Evolutionary conservation across 2,888 invertebrate genomes (phyloP).

Genomic region (Tetrapedia diversipes): DNA sequence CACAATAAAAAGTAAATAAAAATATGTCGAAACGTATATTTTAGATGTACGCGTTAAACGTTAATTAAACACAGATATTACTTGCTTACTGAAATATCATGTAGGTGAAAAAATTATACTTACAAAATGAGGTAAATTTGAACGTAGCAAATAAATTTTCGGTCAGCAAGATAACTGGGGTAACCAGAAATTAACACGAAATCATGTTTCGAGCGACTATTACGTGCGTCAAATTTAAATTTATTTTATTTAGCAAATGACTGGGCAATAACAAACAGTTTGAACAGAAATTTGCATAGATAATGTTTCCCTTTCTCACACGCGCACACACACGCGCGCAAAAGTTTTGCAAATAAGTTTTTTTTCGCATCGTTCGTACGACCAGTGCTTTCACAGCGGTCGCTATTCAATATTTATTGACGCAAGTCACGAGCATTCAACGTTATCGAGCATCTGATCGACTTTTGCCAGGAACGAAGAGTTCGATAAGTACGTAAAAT

Average conservation of each 20-base stretch:
- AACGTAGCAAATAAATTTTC: background rate
- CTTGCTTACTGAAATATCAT: too few relatives aligned
- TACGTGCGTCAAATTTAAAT: conserved; percentile 36
- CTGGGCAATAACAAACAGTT: background rate
- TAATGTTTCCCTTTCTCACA: conserved; percentile 15
- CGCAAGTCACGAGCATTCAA: conserved; percentile 23
- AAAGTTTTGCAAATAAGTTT: conserved; percentile 35
- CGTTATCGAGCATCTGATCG: conserved; percentile 11
- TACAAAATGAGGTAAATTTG: background rate
- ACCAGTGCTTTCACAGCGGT: conserved; percentile 13
- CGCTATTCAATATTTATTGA: conserved; percentile 18
- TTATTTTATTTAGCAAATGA: conserved; percentile 15
- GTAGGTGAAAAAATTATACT: too few relatives aligned
- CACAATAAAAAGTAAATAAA: too few relatives aligned
- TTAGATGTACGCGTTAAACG: too few relatives aligned
- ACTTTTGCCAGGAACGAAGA: conserved; percentile 5
- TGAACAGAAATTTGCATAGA: conserved; percentile 11
- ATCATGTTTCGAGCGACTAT: background rate
- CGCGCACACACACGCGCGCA: too few relatives aligned
- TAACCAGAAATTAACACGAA: background rate
- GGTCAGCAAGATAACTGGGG: background rate
- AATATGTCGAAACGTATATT: too few relatives aligned
- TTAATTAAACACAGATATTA: too few relatives aligned
- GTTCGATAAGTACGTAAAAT: conserved; percentile 8
- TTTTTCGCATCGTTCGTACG: background rate